Base-by-base conservation (phyloP, 2,113 vertebrate genomes). In the Clarias batrachus region DNA sequence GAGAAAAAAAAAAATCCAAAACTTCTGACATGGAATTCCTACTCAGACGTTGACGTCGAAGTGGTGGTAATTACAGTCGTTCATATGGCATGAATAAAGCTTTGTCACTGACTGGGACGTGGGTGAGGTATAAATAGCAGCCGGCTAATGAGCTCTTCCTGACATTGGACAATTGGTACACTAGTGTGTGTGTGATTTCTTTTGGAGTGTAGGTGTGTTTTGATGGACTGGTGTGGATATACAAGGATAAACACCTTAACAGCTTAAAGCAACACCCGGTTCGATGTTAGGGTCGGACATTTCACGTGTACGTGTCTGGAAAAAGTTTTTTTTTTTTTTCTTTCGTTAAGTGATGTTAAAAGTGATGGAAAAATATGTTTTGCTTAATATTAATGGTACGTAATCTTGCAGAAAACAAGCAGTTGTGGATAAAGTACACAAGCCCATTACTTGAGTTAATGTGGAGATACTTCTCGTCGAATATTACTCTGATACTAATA, bases 111-210 rank as follows among this genome's bases (percentile, higher is more conserved):
- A 79, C 77, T 57, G 54, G 54, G 10, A 59, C 59, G 77, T 79
- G 77, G 77, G 77, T 27, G 76, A 59, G 17, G 56, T 59, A 79
- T 30, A 79, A 79, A 79, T 59, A 79, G 54, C 77, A 12, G 56
- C 77, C 5, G 54, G 77, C 54, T 79, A 79, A 79, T 79, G 77
- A 79, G 56, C 27, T 56, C 27, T 33, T 59, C 56, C 77, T 79
- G 77, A 79, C 77, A 79, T 21, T 54, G 77, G 56, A 79, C 77
- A 79, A 30, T 79, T 17, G n/a, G 48, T 77, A 19, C 48, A 54
- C 48, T 17, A 9, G 71, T 48, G 70, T 41, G 68, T 52, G 73
- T 76, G 54, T 33, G 73, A 52, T 76, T 76, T 76, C 41, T 76
- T 3, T 7, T 4, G 11, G 73, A 76, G 14, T 76, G 73, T 76